These are phyloP conservation scores for Lasioglossum oenotherae DNA, from an alignment of 2,888 invertebrate species.

Conservation along the genomic window DNA sequence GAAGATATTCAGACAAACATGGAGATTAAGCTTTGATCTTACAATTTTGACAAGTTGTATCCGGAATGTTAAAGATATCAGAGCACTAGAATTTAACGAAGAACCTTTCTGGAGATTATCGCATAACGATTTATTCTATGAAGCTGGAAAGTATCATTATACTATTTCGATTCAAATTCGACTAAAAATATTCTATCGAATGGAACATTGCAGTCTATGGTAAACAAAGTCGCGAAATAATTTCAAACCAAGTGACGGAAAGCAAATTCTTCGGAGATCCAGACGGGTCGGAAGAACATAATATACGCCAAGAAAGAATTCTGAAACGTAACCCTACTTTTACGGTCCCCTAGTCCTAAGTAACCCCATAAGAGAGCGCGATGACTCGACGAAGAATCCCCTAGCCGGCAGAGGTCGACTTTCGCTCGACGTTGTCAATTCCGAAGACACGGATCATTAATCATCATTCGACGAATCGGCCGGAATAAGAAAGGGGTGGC, in stretches of 20 bases:
- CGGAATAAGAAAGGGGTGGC: not conserved
- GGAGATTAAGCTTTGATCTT: no score
- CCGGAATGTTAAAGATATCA: not conserved
- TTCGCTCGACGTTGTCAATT: slow-evolving; percentile 2
- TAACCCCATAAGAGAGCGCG: not conserved
- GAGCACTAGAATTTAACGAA: not conserved
- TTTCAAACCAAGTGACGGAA: not conserved
- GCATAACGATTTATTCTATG: not conserved
- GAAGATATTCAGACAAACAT: not conserved
- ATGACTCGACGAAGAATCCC: slow-evolving; percentile 9
- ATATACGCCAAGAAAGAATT: not conserved
- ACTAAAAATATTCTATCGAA: not conserved
- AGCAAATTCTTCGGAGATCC: not conserved
- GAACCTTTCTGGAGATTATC: not conserved
- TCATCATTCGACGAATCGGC: slow-evolving; percentile 43
- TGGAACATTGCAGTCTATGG: not conserved
- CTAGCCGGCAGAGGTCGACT: not conserved
- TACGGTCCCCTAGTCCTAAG: not conserved
- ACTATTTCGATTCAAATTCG: no score
- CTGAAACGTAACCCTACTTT: not conserved
- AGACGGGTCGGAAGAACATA: not conserved
- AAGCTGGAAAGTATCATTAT: no score
- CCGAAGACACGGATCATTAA: slow-evolving; percentile 42
- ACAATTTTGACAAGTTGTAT: no score
- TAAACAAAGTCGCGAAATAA: not conserved